phyloP scores from a whole-genome alignment of 2,113 vertebrate species.

The Psittacara wagleri region DNA sequence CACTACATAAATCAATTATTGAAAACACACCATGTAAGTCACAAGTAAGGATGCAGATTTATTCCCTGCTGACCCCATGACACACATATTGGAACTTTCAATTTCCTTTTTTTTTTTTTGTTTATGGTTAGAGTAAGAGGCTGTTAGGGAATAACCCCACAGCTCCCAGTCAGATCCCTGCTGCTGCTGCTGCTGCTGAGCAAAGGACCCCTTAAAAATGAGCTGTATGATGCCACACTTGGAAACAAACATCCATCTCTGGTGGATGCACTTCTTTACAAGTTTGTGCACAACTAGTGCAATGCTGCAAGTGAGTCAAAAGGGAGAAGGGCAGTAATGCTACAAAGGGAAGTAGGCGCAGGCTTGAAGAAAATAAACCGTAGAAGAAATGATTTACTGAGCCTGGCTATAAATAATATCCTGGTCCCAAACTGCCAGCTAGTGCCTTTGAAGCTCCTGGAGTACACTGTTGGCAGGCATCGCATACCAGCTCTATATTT shows the following conservation, averaged over 20 bases:
- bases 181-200: neutral
- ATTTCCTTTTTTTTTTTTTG: fast-evolving
- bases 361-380: neutral
- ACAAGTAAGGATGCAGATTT: neutral
- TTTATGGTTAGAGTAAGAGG: neutral
- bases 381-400: neutral
- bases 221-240: neutral
- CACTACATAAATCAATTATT: neutral
- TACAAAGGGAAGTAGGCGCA: neutral
- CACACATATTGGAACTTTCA: neutral
- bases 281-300: neutral
- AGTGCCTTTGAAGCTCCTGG: conserved; percentile 1
- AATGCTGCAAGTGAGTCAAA: fast-evolving
- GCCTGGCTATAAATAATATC: conserved; percentile 27
- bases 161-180: neutral
- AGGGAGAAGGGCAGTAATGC: neutral
- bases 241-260: neutral
- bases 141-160: neutral
- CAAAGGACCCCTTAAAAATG: neutral
- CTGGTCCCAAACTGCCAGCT: neutral
- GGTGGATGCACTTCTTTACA: neutral
- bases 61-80: neutral
- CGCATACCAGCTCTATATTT: conserved; percentile 35
- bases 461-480: neutral
- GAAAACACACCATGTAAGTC: neutral